Base-by-base conservation (phyloP, 2,797 vertebrate genomes). In the Pipistrellus pygmaeus region DNA sequence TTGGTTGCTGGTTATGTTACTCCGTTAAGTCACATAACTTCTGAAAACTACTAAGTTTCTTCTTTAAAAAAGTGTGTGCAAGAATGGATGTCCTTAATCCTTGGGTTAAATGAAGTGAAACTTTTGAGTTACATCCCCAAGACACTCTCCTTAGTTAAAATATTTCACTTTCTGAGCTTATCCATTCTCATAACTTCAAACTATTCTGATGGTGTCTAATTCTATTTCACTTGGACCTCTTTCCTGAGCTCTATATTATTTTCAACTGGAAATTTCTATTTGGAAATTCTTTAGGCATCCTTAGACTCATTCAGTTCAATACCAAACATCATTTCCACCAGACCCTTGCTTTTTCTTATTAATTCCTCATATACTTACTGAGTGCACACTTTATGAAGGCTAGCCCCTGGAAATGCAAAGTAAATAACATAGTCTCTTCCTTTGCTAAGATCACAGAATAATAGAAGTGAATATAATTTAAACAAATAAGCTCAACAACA, bases 191-290 rank as follows among this genome's bases (percentile, higher is more conserved):
- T n/a, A 35, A 8, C 15, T 84, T 84, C 60, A 69, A 69, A 5
- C 27, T 81, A 21, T 55, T 91, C 57, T 41, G 21, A 84, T 80
- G 44, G 48, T 8, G 20, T 88, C 48, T 44, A 82, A 44, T 66
- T 85, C 62, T 93, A 10, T 76, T 75, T 75, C 60, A 77, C n/a
- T 48, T 48, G 51, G 25, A 53, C 23, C 30, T 66, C 38, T 68
- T 85, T 94, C 11, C 27, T 84, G 77, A 64, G 38, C 21, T 57
- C 57, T 92, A 76, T 38, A 62, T 69, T 75, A 69, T 44, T 80
- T 92, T 85, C 66, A 64, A 41, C 48, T 86, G 71, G 71, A 90
- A 69, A 78, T 57, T 92, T 81, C 3, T 75, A 48, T n/a, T 93
- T 69, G 60, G 78, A 88, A 84, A 90, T 80, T 46, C 20, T 20